These are phyloP conservation scores for Rotaria magnacalcarata DNA, from an alignment of 2,888 invertebrate genomes.

Conservation along the genomic window DNA sequence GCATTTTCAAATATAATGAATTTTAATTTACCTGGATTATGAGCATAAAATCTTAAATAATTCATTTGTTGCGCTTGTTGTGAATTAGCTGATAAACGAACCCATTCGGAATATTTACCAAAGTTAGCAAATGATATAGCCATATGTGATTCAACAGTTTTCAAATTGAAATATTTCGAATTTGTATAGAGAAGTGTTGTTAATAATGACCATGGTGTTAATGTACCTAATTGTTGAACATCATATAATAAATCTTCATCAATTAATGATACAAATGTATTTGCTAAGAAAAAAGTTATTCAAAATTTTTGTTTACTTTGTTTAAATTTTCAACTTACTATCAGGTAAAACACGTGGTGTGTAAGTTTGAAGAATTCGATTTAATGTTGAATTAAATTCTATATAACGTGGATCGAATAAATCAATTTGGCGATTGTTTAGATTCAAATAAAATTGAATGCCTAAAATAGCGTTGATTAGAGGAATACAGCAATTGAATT, in stretches of 20 bases:
- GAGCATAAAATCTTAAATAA: conserved; percentile 28
- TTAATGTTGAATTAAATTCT: conserved; percentile 3
- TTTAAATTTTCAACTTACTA: not conserved
- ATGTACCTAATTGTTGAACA: conserved; percentile 88
- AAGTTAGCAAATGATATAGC: conserved; percentile 86
- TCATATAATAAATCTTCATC: conserved; percentile 95
- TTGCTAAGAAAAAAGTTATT: not conserved
- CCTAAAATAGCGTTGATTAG: conserved; percentile 60
- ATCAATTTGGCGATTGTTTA: conserved; percentile 66
- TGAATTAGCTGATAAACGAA: not conserved
- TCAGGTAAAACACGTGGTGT: not conserved
- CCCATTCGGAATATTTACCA: conserved; percentile 70
- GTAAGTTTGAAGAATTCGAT: not conserved
- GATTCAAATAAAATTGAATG: conserved; percentile 78
- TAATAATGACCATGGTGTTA: conserved; percentile 84
- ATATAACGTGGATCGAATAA: conserved; percentile 4
- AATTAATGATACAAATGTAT: conserved; percentile 56
- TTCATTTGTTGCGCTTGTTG: conserved; percentile 32
- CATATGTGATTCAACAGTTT: conserved; percentile 78
- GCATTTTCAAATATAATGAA: too few relatives aligned
- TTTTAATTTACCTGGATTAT: not conserved
- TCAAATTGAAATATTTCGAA: conserved; percentile 88
- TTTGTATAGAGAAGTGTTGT: conserved; percentile 93
- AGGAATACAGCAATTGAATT: too few relatives aligned
- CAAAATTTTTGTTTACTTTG: too few relatives aligned